Evolutionary conservation across 2,888 invertebrate species (phyloP).

Genomic region (Chalcosyrphus nemorum): DNA sequence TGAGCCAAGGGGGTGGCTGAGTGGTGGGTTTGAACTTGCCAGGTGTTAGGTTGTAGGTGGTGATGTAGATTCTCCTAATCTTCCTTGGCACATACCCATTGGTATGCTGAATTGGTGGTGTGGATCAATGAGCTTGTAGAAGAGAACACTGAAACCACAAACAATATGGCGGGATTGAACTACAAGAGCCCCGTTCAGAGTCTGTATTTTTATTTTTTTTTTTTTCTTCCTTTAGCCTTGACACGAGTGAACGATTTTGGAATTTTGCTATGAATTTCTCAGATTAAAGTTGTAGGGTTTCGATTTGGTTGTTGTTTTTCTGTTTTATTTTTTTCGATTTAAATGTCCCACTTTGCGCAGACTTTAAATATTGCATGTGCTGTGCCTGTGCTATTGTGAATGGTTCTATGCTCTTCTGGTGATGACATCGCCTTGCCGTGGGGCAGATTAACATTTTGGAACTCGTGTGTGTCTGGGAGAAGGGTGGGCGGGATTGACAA

Average conservation of each 20-base stretch:
- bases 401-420: not conserved
- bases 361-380: constrained; percentile 14
- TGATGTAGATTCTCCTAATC: constrained; percentile 29
- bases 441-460: constrained; percentile 1
- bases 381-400: constrained; percentile 7
- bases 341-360: constrained; percentile 3
- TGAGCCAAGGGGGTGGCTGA: not conserved
- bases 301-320: constrained; percentile 2
- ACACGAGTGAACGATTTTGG: constrained; percentile 32
- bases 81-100: constrained; percentile 13
- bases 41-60: constrained; percentile 13
- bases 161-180: constrained; percentile 25
- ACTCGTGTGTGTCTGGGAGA: not conserved
- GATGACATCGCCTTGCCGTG: constrained; percentile 18
- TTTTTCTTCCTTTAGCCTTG: constrained; percentile 8
- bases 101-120: constrained; percentile 17
- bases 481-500: not conserved
- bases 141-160: constrained; percentile 7
- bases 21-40: constrained; percentile 24
- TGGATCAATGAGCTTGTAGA: constrained; percentile 26
- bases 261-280: constrained; percentile 48
- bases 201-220: not conserved
- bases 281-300: constrained; percentile 57
- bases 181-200: constrained; percentile 12
- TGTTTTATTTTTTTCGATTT: not conserved